Base-by-base conservation (phyloP, 2,888 invertebrate genomes). In the Trissolcus japonicus region DNA sequence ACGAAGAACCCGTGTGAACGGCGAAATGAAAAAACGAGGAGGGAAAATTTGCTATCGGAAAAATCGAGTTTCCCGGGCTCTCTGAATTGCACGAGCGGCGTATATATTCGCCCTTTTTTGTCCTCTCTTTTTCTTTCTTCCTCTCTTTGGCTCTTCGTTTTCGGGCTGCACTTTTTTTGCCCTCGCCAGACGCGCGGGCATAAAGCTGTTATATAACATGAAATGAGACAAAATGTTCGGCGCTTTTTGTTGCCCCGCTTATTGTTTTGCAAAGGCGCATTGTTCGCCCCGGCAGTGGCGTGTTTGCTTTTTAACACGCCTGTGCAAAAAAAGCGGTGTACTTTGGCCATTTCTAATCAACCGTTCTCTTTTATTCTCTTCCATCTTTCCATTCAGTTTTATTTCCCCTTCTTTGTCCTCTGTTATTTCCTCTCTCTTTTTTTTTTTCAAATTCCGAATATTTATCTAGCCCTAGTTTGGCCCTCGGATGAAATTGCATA, bases 11-110 rank as follows among this genome's bases (percentile, higher is more conserved):
- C 67, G 51, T 43, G 43, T 57, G 56, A 68, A 43, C 51, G 43
- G 51, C 50, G 41, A 76, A 69, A 77, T 57, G 80, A 79, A 81
- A 84, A 85, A 84, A 83, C 82, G 81, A 80, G 81, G 82, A 83
- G 82, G 80, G 81, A 67, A 83, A 86, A 84, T 85, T 85, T 84
- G 86, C 86, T 86, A 87, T 88, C 85, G 86, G 86, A 83, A 86
- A 87, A 87, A 86, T 87, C 86, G 86, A 86, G 83, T 84, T 82
- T 79, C 80, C 80, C 82, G 74, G 25, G 78, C 54, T 66, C 54
- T 63, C 71, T 35, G 35, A 67, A 72, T 77, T 68, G 72, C 66
- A 11, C 35, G 35, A 35, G 11, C 29, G 29, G 56, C 60, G 40
- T 61, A 51, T 67, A 67, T 51, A 74, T 69, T 50, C 53, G 56